Percentiles rank a stretch among this genome's conserved stretches.
Conservation (phyloP, 2,888 invertebrate species). For the Cataglyphis albicans region DNA sequence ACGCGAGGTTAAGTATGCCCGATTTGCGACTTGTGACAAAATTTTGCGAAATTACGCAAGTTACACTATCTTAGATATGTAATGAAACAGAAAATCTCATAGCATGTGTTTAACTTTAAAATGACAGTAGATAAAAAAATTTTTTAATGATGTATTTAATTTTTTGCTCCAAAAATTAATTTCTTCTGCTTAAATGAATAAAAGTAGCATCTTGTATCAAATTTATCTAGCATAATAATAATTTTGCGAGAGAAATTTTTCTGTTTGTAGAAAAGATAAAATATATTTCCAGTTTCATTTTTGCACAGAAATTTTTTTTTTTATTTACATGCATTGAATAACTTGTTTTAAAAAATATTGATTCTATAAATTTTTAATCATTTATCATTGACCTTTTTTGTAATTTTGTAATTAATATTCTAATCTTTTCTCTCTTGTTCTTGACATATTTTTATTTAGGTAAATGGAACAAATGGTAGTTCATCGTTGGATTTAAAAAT, state of each 20-base stretch:
- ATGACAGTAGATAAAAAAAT: background rate
- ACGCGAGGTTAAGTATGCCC: slow-evolving; percentile 21
- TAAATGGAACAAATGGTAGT: slow-evolving; percentile 90
- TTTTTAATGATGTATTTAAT: background rate
- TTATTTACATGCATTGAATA: background rate
- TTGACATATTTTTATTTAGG: slow-evolving; percentile 85
- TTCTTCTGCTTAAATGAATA: background rate
- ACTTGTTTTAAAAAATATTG: background rate
- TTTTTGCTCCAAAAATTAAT: background rate
- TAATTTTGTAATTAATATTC: background rate
- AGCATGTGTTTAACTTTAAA: background rate
- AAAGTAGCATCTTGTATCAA: background rate
- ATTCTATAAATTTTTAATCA: background rate
- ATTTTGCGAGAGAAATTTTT: background rate
- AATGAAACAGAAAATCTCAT: background rate
- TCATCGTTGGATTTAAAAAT: slow-evolving; percentile 88
- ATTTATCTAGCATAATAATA: background rate
- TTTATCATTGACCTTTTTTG: background rate
- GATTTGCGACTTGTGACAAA: background rate
- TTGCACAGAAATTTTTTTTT: background rate
- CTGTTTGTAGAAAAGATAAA: background rate
- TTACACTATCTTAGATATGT: background rate
- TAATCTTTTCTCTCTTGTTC: background rate
- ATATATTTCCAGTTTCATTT: background rate
- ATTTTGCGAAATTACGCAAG: slow-evolving; percentile 29